phyloP scores from a whole-genome alignment of 1,140 invertebrate species.

The Polyergus mexicanus region DNA sequence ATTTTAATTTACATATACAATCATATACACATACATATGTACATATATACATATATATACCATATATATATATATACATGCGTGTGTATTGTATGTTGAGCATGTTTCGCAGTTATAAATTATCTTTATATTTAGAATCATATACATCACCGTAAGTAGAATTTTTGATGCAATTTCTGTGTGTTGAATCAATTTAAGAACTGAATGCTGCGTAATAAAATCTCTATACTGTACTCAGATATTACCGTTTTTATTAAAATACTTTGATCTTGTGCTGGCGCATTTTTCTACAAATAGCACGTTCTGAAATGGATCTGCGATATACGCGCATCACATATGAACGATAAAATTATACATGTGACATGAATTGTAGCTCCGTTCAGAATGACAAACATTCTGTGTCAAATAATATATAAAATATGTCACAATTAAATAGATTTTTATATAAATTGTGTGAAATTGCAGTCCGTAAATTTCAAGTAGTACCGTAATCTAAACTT shows the following conservation, averaged over 20 bases:
- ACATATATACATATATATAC: too few species aligned
- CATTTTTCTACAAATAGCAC: background rate
- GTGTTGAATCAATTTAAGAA: background rate
- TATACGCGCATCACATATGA: constrained; percentile 5
- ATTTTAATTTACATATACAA: background rate
- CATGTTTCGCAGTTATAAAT: background rate
- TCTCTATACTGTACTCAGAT: background rate
- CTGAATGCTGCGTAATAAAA: background rate
- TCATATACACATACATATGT: too few species aligned
- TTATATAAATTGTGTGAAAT: background rate
- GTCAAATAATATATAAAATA: constrained; percentile 29
- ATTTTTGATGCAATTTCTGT: background rate
- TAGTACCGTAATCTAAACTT: background rate
- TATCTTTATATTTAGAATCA: background rate
- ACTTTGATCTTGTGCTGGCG: background rate
- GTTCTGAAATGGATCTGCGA: constrained; percentile 13
- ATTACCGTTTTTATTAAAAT: constrained; percentile 5
- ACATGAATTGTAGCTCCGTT: constrained; percentile 15
- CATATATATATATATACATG: too few species aligned
- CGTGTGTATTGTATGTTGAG: too few species aligned
- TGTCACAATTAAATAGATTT: background rate
- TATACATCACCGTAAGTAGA: background rate
- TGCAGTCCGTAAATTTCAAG: too few species aligned
- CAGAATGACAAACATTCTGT: constrained; percentile 1
- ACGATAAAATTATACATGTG: constrained; percentile 27